Conservation (phyloP, 2,888 invertebrate genomes). For the Eristalis pertinax region DNA sequence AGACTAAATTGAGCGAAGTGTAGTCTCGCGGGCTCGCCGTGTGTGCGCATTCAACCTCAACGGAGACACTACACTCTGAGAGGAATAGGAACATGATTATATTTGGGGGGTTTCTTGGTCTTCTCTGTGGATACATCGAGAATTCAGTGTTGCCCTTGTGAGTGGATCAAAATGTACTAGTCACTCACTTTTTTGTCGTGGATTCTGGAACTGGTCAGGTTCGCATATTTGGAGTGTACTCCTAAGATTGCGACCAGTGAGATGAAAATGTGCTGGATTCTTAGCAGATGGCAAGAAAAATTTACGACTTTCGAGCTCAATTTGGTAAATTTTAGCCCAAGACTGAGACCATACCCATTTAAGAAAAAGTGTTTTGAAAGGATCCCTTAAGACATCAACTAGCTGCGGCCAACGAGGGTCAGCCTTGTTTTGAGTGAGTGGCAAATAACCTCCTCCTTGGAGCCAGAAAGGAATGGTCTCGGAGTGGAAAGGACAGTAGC, state of each 20-base stretch:
- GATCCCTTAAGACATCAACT: too few relatives aligned
- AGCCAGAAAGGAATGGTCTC: too few relatives aligned
- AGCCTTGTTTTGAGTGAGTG: too few relatives aligned
- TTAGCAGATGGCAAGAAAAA: too few relatives aligned
- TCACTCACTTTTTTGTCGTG: neutral
- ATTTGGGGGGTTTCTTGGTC: conserved; percentile 3
- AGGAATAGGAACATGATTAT: conserved; percentile 34
- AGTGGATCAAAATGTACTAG: neutral
- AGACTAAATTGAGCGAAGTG: conserved; percentile 59
- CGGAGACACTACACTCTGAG: conserved; percentile 49
- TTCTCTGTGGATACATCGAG: conserved; percentile 31
- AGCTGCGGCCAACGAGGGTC: too few relatives aligned
- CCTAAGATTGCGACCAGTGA: neutral
- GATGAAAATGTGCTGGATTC: neutral
- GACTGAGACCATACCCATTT: too few relatives aligned
- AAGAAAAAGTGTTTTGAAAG: too few relatives aligned
- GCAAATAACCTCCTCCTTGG: too few relatives aligned
- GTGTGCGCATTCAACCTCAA: conserved; percentile 69
- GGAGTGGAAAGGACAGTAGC: too few relatives aligned
- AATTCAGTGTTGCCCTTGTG: conserved; percentile 41
- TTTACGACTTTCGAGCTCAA: too few relatives aligned
- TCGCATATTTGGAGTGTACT: neutral
- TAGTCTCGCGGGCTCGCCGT: conserved; percentile 50
- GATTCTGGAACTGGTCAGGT: neutral
- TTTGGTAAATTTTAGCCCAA: too few relatives aligned